Evolutionary conservation across 2,888 invertebrate genomes (phyloP), one percentile per base, ranked within the genome.

Genomic region (Megastigmus dorsalis): DNA sequence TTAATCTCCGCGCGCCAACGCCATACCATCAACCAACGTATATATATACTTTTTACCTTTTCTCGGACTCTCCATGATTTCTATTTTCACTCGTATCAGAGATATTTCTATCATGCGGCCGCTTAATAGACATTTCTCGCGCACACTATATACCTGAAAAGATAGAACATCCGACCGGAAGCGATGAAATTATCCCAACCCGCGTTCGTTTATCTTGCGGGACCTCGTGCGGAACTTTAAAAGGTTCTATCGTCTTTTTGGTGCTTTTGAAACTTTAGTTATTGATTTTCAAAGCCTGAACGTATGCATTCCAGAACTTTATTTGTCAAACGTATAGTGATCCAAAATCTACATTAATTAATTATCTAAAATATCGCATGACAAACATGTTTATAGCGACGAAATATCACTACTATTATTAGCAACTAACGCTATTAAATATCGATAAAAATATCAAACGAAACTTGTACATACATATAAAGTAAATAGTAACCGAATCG

Each of bases 101-200:
- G 52, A 74, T 55, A 68, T 50, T 68, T 68, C 62, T 23, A 63
- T 68, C 68, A 13, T 15, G 41, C 28, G 26, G 2, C 23, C 33
- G 15, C 20, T 74, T 62, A 38, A 62, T 54, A 55, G 62, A 60
- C 67, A 41, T 67, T 62, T 38, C 68, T 43, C 57, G 68, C 50
- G 26, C 30, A 26, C 15, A n/a, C n/a, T n/a, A n/a, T 54, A 23
- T 43, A 66, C 43, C 23, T 54, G 23, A 67, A 69, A 63, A 63
- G 45, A 62, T 41, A 57, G 28, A 48, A 59, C 23, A 33, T 41
- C n/a, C 54, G 6, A 72, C 18, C 23, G 10, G 50, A 18, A 59
- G 18, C 38, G 57, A 62, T 41, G 52, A 50, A 69, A 26, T 26
- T 50, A 62, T 60, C 26, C 26, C 13, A 52, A 38, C n/a, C n/a